Evolutionary conservation across 2,113 vertebrate species (phyloP), one percentile per base, ranked within the genome.

Genomic region (Nycticebus coucang): DNA sequence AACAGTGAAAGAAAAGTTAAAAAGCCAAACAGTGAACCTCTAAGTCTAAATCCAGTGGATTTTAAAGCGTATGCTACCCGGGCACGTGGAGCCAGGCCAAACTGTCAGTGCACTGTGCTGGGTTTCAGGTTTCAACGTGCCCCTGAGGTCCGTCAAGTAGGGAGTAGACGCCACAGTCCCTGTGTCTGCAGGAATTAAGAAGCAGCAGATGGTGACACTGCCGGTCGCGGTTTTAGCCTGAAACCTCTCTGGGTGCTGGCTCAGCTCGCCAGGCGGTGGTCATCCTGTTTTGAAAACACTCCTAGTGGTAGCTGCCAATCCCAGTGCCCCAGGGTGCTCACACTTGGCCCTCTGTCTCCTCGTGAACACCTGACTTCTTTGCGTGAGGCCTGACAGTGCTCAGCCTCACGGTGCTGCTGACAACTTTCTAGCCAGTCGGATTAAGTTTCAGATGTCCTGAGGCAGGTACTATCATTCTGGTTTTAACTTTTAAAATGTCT

Each of bases 281-380:
- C 19, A 19, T 2, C 62, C 22, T 41, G 4, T 66, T 7, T 26
- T 59, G n/a, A 80, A 85, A 72, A n/a, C 50, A 37, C 19, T 33
- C 37, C 41, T 19, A 19, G 7, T 55, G 74, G 18, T n/a, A 55
- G 19, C 60, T 69, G 37, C 33, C 13, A 24, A 3, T 60, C 10
- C 41, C n/a, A 83, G 1, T 30, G 17, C 24, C 64, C 66, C 35
- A 24, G 13, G 14, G 26, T 50, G 30, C 37, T 71, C 62, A 30
- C 50, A 35, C 26, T 4, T 0, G 1, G 10, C 30, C 9, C 28
- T 6, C 8, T 6, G 22, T 41, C n/a, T 55, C 60, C 53, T 35
- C 17, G 33, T 28, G n/a, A 83, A 87, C 5, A 62, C n/a, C 21
- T 62, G 41, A 13, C 26, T 57, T 87, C 37, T 72, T 53, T 19